phyloP scores from a whole-genome alignment of 92 coral and sea anemone genomes.

The Phenganax marumi region DNA sequence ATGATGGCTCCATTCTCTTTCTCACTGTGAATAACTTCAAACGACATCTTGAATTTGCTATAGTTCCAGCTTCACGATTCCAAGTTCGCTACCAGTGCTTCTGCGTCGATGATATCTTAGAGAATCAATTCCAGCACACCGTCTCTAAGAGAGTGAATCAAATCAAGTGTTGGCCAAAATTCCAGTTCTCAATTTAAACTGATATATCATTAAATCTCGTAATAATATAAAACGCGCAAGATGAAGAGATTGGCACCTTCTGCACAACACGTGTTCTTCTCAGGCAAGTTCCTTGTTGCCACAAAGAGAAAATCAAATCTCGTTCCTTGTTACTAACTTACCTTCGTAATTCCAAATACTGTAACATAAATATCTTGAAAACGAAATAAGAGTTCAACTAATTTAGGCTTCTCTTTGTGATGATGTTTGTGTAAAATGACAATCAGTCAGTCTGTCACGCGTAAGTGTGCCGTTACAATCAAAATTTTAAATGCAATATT shows the following conservation, averaged over 20 bases:
- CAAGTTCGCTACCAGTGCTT: no score
- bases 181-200: background rate
- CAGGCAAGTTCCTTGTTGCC: background rate
- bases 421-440: background rate
- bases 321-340: background rate
- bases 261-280: background rate
- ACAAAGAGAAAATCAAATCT: background rate
- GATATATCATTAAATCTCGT: background rate
- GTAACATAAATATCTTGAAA: slow-evolving; percentile 1
- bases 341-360: background rate
- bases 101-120: background rate
- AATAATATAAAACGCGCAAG: slow-evolving; percentile 11
- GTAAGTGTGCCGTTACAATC: slow-evolving; percentile 22
- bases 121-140: background rate
- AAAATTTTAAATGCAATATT: slow-evolving; percentile 17
- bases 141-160: background rate
- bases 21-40: background rate
- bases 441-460: slow-evolving; percentile 1
- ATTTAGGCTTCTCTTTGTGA: background rate
- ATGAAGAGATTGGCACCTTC: slow-evolving; percentile 19
- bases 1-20: background rate
- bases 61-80: no score
- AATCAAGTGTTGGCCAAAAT: background rate
- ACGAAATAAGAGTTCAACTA: background rate
- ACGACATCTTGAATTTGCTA: background rate